These are phyloP conservation scores for Caranx melampygus DNA, from an alignment of 2,113 vertebrate species.

Conservation along the genomic window DNA sequence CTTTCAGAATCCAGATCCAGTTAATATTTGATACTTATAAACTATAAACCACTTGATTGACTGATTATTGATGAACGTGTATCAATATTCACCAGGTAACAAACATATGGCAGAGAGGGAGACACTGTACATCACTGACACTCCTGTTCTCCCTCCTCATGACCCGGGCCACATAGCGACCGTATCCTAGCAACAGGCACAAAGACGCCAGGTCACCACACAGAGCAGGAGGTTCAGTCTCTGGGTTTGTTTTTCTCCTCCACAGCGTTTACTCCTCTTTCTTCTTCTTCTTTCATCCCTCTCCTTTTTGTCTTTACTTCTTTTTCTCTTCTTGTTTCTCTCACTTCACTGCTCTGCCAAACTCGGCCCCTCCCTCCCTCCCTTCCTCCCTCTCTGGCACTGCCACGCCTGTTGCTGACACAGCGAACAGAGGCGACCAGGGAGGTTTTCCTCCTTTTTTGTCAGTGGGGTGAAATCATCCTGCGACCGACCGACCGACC, in stretches of 20 bases:
- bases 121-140: slow-evolving; percentile 55
- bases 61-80: background rate
- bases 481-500: background rate
- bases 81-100: no score
- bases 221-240: slow-evolving; percentile 61
- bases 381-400: slow-evolving; percentile 50
- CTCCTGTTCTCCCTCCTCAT: slow-evolving; percentile 46
- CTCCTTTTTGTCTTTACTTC: background rate
- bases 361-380: slow-evolving; percentile 14
- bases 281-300: slow-evolving; percentile 8
- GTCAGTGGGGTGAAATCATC: slow-evolving; percentile 74
- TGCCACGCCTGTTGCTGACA: slow-evolving; percentile 80
- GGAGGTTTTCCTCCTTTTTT: slow-evolving; percentile 66
- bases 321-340: background rate
- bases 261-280: no score
- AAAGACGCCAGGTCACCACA: slow-evolving; percentile 67
- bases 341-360: background rate
- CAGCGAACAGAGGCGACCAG: slow-evolving; percentile 68
- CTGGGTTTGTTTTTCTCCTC: background rate
- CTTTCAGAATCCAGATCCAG: background rate
- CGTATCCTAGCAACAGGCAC: slow-evolving; percentile 78
- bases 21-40: no score
- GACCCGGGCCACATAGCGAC: slow-evolving; percentile 66
- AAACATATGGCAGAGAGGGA: background rate
- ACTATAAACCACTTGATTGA: background rate